Percentiles rank a stretch among this genome's conserved stretches.
Evolutionary conservation across 2,888 invertebrate species (phyloP).

Genomic region (Stegana nigrithorax): DNA sequence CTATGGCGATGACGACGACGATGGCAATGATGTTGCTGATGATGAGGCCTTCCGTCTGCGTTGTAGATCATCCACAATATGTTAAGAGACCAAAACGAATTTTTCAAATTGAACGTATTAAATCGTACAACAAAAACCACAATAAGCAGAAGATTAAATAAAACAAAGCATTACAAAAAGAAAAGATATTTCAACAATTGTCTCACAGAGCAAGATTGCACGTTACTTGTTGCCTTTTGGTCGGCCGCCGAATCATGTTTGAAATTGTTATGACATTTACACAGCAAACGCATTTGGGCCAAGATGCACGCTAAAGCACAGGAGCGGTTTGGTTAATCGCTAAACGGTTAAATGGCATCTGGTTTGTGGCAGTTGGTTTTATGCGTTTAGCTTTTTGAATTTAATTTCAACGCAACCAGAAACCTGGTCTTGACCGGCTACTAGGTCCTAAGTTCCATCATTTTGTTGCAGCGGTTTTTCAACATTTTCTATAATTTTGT

Average conservation of each 20-base stretch:
- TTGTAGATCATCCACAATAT: constrained; percentile 53
- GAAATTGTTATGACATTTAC: constrained; percentile 59
- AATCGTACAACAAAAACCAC: too few species aligned
- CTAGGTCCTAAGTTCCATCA: too few species aligned
- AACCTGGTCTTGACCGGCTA: too few species aligned
- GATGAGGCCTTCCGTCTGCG: constrained; percentile 45
- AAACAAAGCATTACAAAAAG: neutral
- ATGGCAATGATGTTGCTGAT: too few species aligned
- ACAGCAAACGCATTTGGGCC: constrained; percentile 39
- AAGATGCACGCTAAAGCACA: constrained; percentile 23
- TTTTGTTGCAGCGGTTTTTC: too few species aligned
- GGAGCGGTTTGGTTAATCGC: constrained; percentile 35
- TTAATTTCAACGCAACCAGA: too few species aligned
- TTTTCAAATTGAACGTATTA: constrained; percentile 17
- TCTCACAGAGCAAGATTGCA: neutral
- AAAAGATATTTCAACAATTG: neutral
- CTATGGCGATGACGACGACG: too few species aligned
- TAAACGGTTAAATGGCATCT: neutral
- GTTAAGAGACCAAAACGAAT: constrained; percentile 42
- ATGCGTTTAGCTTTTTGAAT: too few species aligned
- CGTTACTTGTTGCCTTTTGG: neutral
- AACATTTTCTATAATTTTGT: too few species aligned
- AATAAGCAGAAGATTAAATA: constrained; percentile 2
- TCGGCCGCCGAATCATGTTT: constrained; percentile 46
- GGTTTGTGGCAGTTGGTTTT: too few species aligned